These are phyloP conservation scores for Chaetodon trifasciatus DNA, from an alignment of 2,797 vertebrate species.

Conservation along the genomic window DNA sequence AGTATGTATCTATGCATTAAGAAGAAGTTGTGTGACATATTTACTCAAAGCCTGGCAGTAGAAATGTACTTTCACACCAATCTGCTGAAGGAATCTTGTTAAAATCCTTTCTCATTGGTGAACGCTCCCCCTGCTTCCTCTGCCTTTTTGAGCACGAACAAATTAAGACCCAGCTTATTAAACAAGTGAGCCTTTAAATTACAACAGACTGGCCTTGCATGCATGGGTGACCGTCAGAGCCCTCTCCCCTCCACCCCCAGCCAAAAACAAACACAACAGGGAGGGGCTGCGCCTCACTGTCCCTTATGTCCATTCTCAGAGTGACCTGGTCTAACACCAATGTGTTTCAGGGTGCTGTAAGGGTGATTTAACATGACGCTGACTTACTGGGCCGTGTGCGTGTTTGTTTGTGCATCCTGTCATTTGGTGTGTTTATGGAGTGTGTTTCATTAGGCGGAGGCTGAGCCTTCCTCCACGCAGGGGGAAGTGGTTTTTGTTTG, in stretches of 20 bases:
- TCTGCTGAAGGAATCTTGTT: neutral
- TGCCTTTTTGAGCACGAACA: slow-evolving; percentile 31
- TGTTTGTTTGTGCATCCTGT: slow-evolving; percentile 15
- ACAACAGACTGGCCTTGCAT: slow-evolving; percentile 74
- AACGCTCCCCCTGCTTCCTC: neutral
- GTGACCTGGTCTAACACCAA: slow-evolving; percentile 51
- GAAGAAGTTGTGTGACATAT: neutral
- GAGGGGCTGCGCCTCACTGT: slow-evolving; percentile 39
- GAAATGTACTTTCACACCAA: slow-evolving; percentile 5
- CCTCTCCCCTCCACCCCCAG: slow-evolving; percentile 61
- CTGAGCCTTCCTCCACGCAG: slow-evolving; percentile 22
- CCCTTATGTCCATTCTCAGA: slow-evolving; percentile 38
- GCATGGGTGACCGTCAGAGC: slow-evolving; percentile 69
- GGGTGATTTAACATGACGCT: slow-evolving; percentile 36
- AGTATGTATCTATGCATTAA: neutral
- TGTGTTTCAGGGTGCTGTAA: slow-evolving; percentile 33
- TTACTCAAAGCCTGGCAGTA: neutral
- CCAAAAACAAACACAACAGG: slow-evolving; percentile 61
- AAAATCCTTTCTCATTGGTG: neutral
- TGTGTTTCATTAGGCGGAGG: slow-evolving; percentile 37
- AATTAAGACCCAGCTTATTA: slow-evolving; percentile 68
- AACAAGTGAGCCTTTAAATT: slow-evolving; percentile 76
- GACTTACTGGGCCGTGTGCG: neutral
- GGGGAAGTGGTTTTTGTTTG: slow-evolving; percentile 32
- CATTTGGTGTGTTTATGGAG: slow-evolving; percentile 1